These are phyloP conservation scores for Scelioninae gen. 1 DNA, from an alignment of 2,888 invertebrate genomes.

Conservation along the genomic window DNA sequence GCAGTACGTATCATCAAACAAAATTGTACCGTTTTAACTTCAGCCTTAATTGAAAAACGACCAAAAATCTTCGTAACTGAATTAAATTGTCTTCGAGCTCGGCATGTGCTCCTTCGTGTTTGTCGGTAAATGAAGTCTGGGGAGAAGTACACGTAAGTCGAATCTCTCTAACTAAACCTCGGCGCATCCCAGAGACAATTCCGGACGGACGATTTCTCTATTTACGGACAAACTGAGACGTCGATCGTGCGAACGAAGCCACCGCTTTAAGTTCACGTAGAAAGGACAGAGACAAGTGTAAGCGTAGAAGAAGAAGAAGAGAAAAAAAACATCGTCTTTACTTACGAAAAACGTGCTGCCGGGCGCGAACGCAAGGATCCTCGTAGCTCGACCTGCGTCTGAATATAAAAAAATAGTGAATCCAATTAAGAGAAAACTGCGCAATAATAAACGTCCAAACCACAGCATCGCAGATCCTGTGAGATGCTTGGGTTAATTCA, in stretches of 20 bases:
- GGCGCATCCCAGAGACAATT: slow-evolving; percentile 46
- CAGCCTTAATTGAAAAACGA: slow-evolving; percentile 37
- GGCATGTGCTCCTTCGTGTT: slow-evolving; percentile 16
- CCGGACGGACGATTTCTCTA: slow-evolving; percentile 52
- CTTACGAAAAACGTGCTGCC: slow-evolving; percentile 83
- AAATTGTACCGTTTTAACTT: slow-evolving; percentile 16
- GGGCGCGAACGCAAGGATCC: slow-evolving; percentile 79
- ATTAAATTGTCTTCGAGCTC: slow-evolving; percentile 43
- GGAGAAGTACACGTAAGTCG: slow-evolving; percentile 42
- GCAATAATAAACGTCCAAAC: too few species aligned
- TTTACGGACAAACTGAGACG: slow-evolving; percentile 61
- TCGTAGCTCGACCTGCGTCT: slow-evolving; percentile 72
- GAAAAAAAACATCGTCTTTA: slow-evolving; percentile 64
- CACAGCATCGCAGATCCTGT: too few species aligned
- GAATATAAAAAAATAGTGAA: too few species aligned
- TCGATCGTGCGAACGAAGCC: slow-evolving; percentile 35
- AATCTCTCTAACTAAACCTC: slow-evolving; percentile 54
- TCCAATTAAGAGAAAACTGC: slow-evolving; percentile 63
- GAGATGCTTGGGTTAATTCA: too few species aligned
- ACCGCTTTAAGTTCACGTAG: neutral
- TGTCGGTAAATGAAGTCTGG: slow-evolving; percentile 46
- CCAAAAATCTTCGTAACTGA: slow-evolving; percentile 37
- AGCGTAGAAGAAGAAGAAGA: slow-evolving; percentile 11
- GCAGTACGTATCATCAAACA: slow-evolving; percentile 10
- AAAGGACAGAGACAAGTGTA: slow-evolving; percentile 1